These are phyloP conservation scores for Toxotes chatareus DNA, from an alignment of 2,113 vertebrate genomes.

Conservation along the genomic window DNA sequence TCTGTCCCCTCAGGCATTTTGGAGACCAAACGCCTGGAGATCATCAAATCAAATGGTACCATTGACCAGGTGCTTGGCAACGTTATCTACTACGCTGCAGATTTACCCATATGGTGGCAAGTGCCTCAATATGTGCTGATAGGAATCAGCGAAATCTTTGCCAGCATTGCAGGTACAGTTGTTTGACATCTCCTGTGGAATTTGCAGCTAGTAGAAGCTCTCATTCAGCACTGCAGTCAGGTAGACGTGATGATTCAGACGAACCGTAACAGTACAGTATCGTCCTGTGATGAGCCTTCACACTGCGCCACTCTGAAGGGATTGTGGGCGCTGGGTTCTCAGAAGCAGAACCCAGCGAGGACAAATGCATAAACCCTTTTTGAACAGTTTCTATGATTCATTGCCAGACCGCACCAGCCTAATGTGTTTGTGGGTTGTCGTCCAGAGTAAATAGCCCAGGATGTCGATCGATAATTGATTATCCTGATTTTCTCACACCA, in stretches of 20 bases:
- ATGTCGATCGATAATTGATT: conserved; percentile 62
- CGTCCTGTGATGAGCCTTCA: conserved; percentile 20
- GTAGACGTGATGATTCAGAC: conserved; percentile 31
- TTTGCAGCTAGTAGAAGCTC: conserved; percentile 15
- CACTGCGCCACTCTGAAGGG: conserved; percentile 13
- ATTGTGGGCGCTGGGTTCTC: too few relatives aligned
- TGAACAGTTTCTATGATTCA: conserved; percentile 59
- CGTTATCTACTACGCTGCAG: conserved; percentile 90
- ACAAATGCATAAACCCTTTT: conserved; percentile 54
- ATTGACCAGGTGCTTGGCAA: conserved; percentile 91
- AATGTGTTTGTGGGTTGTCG: conserved; percentile 58
- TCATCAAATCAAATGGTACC: conserved; percentile 81
- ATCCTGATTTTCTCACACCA: conserved; percentile 49
- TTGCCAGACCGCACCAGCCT: conserved; percentile 37
- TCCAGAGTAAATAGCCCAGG: conserved; percentile 43
- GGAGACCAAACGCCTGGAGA: conserved; percentile 93
- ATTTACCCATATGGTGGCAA: conserved; percentile 98
- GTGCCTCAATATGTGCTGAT: conserved; percentile 98
- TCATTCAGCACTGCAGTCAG: conserved; percentile 23
- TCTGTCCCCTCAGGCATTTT: conserved; percentile 87
- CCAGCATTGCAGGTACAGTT: conserved; percentile 94
- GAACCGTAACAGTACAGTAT: conserved; percentile 11
- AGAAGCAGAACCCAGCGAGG: conserved; percentile 17
- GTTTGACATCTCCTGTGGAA: conserved; percentile 41
- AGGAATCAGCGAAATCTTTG: conserved; percentile 97